Percentiles rank a stretch among this genome's conserved stretches.
phyloP scores from a whole-genome alignment of 2,113 vertebrate genomes.

The Scalopus aquaticus region DNA sequence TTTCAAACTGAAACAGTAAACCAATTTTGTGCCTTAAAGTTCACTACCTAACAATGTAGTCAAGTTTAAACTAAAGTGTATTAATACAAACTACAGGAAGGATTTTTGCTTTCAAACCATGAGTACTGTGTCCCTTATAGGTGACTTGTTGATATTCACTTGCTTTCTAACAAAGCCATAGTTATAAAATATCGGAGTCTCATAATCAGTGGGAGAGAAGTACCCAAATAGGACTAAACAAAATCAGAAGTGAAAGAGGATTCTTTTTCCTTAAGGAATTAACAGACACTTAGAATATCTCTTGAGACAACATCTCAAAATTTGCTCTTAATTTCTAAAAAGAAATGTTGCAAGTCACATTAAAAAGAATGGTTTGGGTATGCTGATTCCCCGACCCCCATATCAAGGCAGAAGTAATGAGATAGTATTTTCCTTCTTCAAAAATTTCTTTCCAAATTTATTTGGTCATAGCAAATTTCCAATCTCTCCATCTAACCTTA shows the following conservation, averaged over 20 bases:
- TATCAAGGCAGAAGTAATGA: background rate
- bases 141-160: background rate
- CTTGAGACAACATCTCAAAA: background rate
- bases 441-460: background rate
- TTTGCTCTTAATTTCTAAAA: background rate
- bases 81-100: background rate
- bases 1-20: slow-evolving; percentile 63
- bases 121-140: background rate
- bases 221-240: background rate
- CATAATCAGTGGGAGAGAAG: background rate
- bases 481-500: background rate
- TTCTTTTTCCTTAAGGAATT: background rate
- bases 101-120: slow-evolving; percentile 9
- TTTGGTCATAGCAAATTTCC: background rate
- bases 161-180: slow-evolving; percentile 7
- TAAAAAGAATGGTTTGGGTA: background rate
- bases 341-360: background rate
- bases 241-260: slow-evolving; percentile 29
- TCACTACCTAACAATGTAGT: background rate
- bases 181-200: background rate
- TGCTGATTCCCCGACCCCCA: no score
- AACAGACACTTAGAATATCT: background rate
- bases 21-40: slow-evolving; percentile 11
- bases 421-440: background rate
- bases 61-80: slow-evolving; percentile 33